Base-by-base conservation (phyloP, 2,888 invertebrate genomes). In the Chironomus riparius region DNA sequence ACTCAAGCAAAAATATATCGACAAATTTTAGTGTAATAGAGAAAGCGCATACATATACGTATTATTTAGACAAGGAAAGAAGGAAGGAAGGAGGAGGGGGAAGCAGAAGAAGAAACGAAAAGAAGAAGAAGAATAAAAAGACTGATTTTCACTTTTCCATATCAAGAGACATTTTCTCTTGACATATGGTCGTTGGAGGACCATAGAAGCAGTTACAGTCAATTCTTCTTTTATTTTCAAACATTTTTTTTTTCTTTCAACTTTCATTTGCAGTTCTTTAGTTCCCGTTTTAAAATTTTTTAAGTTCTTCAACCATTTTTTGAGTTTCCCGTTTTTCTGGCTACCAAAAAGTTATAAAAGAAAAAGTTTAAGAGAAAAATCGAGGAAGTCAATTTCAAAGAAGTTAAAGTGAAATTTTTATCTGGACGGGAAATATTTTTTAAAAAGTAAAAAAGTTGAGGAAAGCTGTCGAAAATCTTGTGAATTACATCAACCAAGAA, bases 281-380 rank as follows among this genome's bases (percentile, higher is more conserved):
- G 74, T 74, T 74, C 74, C 22, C 47, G 56, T 68, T 73, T 73
- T 65, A 65, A 73, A 50, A 73, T 73, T 73, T 71, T 72, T 73
- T 62, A 73, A 62, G 61, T 73, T 74, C 38, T 38, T 62, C 56
- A 61, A 47, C 28, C 74, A 62, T 28, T 65, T 74, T 74, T 74
- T 74, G 47, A 62, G 72, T 73, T 72, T 74, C 22, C 65, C 65
- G 48, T 68, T 74, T 38, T 73, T 38, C 13, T 47, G 22, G 56
- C 24, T 50, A 56, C 12, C n/a, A n/a, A 24, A 65, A 74, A 74
- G 5, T 24, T 3, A 28, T 2, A 74, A 74, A 12, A 38, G 65
- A 38, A 47, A 65, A 24, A 65, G 24, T 24, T 21, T 3, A 21
- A 28, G 74, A 47, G 21, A 22, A 72, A 56, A 61, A 56, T 13